These are phyloP conservation scores for Microtus montanus DNA, from an alignment of 2,113 vertebrate genomes.

Conservation along the genomic window DNA sequence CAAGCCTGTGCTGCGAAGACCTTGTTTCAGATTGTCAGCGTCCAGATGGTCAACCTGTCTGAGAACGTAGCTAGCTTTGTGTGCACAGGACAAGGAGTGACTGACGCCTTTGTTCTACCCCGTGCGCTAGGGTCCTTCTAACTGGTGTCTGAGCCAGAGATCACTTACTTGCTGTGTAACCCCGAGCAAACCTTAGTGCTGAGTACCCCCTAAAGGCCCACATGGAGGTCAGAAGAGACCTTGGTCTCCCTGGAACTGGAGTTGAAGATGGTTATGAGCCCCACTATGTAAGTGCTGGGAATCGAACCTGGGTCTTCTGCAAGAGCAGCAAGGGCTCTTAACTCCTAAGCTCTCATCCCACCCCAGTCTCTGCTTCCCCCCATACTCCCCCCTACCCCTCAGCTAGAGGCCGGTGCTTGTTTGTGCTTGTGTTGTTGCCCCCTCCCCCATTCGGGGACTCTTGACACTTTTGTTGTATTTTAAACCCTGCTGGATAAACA, in stretches of 20 bases:
- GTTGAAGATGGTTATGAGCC: not conserved
- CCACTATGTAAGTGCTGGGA: not conserved
- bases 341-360: not conserved
- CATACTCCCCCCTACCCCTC: not conserved
- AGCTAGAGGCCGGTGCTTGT: not conserved
- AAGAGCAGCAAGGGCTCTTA: not conserved
- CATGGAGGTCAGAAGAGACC: not conserved
- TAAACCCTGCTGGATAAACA: not conserved
- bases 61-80: not conserved
- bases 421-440: not conserved
- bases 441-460: not conserved
- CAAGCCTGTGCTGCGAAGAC: not conserved
- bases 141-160: not conserved
- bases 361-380: not conserved
- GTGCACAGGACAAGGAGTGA: not conserved
- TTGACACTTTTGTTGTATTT: not conserved
- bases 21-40: not conserved
- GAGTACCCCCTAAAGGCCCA: not conserved
- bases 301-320: not conserved
- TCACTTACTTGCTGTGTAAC: not conserved
- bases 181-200: not conserved
- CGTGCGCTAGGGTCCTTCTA: not conserved
- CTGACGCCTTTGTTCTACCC: not conserved
- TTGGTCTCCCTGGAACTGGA: not conserved
- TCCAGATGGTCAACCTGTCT: not conserved